Base-by-base conservation (phyloP, 2,113 vertebrate species). In the Grantiella picta region DNA sequence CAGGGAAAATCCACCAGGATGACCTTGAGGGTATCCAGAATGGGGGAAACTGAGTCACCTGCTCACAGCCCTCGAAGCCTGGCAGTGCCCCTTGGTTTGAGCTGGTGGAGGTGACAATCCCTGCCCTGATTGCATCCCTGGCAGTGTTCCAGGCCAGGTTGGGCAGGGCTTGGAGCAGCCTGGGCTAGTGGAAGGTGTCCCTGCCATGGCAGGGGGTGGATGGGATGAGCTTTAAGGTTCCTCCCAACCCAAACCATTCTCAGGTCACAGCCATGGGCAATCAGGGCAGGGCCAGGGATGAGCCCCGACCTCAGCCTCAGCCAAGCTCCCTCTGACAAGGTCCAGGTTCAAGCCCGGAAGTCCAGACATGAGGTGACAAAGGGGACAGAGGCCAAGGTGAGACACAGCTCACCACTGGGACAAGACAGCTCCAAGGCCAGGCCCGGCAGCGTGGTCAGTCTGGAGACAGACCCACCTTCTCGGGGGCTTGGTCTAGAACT, bases 81-180 rank as follows among this genome's bases (percentile, higher is more conserved):
- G 23, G 16, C 49, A 27, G 23, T 19, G 33, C 7, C 31, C 33
- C 36, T 12, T 35, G n/a, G 12, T 13, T 59, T 3, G 0, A 9
- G 2, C 50, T 45, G 63, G 21, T 63, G 56, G 15, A 64, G 57
- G 42, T 18, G 28, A 64, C 57, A 40, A 17, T 23, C 49, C 36
- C 13, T 42, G 42, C 16, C 2, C 2, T 27, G 36, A 40, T 29
- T 29, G 22, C 53, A 27, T 7, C 59, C 59, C 42, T 50, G 50
- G 19, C 0, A 65, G 27, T 28, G 42, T 0, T 44, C 76, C 0
- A 36, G 76, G 36, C 35, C 50, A 57, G 42, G 31, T 1, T 50
- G 86, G 42, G 27, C 0, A 0, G 50, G 25, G 25, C 31, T 35
- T 2, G 66, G 66, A 35, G 59, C 44, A 36, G 2, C 36, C 44